These are phyloP conservation scores for Chaetorhynchus papuensis DNA, from an alignment of 2,113 vertebrate species.

Conservation along the genomic window DNA sequence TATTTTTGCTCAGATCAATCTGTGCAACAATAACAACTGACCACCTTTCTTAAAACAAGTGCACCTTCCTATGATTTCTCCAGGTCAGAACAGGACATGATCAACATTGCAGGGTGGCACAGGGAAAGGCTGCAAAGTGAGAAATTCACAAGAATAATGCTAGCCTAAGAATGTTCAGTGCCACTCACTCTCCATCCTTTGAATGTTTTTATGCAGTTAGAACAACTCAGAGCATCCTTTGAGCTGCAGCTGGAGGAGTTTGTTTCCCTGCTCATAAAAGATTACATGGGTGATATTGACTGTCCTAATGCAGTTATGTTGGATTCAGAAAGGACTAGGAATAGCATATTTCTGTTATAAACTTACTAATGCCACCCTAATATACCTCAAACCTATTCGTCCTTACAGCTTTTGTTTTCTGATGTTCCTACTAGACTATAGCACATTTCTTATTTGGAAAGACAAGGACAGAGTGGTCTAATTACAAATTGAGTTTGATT, in stretches of 20 bases:
- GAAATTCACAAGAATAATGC: neutral
- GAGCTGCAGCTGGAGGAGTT: neutral
- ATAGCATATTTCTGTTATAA: neutral
- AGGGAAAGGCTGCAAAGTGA: neutral
- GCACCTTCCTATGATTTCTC: neutral
- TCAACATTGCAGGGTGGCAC: neutral
- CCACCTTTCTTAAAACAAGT: neutral
- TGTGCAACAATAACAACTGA: neutral
- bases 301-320: neutral
- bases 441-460: neutral
- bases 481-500: neutral
- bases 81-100: neutral
- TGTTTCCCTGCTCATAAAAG: neutral
- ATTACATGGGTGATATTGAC: neutral
- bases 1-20: neutral
- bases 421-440: neutral
- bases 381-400: neutral
- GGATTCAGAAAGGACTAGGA: neutral
- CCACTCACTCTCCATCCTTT: neutral
- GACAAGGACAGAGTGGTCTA: neutral
- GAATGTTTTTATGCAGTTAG: neutral
- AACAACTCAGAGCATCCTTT: neutral
- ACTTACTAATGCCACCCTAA: neutral
- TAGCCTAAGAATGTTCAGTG: neutral
- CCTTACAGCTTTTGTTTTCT: neutral